Percentiles rank a stretch among this genome's conserved stretches.
Evolutionary conservation across 1,140 invertebrate species (phyloP).

Genomic region (Sesamia nonagrioides): DNA sequence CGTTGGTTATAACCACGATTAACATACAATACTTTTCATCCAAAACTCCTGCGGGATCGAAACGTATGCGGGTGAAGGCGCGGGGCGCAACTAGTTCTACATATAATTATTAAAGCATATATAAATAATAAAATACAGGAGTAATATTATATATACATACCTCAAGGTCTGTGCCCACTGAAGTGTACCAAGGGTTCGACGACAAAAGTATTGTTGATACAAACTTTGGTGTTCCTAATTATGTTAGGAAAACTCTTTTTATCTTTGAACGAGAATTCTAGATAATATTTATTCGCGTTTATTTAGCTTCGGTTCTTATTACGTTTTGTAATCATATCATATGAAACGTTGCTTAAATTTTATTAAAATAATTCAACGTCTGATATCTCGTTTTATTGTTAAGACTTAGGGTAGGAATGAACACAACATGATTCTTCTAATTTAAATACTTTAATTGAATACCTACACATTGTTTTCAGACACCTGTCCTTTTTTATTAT

Average conservation of each 20-base stretch:
- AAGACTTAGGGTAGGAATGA: background rate
- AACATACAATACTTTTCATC: too few relatives aligned
- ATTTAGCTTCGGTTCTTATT: background rate
- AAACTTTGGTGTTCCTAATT: constrained; percentile 42
- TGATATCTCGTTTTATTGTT: background rate
- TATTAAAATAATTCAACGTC: background rate
- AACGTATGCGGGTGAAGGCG: too few relatives aligned
- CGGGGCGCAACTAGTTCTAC: too few relatives aligned
- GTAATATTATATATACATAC: constrained; percentile 36
- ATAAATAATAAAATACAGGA: constrained; percentile 33
- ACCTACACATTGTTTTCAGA: too few relatives aligned
- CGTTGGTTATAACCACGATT: too few relatives aligned
- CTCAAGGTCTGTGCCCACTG: constrained; percentile 14
- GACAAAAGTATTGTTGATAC: constrained; percentile 21
- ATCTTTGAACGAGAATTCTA: constrained; percentile 6
- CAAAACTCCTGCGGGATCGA: too few relatives aligned
- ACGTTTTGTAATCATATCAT: background rate
- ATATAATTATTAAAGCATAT: too few relatives aligned
- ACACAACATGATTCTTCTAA: too few relatives aligned
- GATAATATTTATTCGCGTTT: constrained; percentile 5
- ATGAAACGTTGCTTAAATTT: background rate
- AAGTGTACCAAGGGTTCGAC: constrained; percentile 8
- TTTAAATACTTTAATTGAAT: too few relatives aligned
- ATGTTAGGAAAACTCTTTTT: constrained; percentile 28
- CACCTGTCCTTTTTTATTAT: too few relatives aligned